Percentiles rank a stretch among this genome's conserved stretches.
Conservation (phyloP, 2,888 invertebrate genomes). For the Graphium colonna region DNA sequence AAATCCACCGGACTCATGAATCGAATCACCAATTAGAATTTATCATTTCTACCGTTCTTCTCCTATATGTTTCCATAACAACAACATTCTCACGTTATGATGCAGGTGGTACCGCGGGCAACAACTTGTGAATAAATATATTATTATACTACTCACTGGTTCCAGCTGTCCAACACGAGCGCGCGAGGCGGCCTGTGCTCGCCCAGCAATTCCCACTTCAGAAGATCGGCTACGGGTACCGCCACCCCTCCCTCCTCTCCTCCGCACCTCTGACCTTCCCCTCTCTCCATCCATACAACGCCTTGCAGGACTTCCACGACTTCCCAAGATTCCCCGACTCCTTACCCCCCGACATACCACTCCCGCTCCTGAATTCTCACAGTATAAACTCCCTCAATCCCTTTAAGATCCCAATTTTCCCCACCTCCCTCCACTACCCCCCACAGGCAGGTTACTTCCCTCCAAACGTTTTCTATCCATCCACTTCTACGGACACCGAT, state of each 20-base stretch:
- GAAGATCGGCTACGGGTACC: constrained; percentile 64
- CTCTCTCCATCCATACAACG: constrained; percentile 46
- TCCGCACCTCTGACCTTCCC: constrained; percentile 48
- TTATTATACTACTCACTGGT: too few relatives aligned
- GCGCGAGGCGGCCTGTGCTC: constrained; percentile 85
- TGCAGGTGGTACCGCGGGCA: too few relatives aligned
- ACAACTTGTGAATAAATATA: constrained; percentile 3
- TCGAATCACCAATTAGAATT: too few relatives aligned
- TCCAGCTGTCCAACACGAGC: constrained; percentile 94
- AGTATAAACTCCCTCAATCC: constrained; percentile 50
- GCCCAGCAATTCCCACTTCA: constrained; percentile 66
- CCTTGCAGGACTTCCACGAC: constrained; percentile 36
- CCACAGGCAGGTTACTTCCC: constrained; percentile 66
- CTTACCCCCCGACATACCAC: constrained; percentile 27
- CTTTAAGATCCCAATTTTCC: constrained; percentile 63
- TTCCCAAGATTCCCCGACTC: constrained; percentile 36
- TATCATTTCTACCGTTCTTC: too few relatives aligned
- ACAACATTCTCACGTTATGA: too few relatives aligned
- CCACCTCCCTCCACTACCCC: constrained; percentile 58
- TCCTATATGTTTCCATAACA: too few relatives aligned
- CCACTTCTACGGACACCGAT: constrained; percentile 48
- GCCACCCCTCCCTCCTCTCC: constrained; percentile 45
- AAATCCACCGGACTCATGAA: too few relatives aligned
- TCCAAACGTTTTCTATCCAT: constrained; percentile 64
- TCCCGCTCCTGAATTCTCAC: too few relatives aligned